These are phyloP conservation scores for Maniola jurtina DNA, from an alignment of 1,140 invertebrate species.

Conservation along the genomic window DNA sequence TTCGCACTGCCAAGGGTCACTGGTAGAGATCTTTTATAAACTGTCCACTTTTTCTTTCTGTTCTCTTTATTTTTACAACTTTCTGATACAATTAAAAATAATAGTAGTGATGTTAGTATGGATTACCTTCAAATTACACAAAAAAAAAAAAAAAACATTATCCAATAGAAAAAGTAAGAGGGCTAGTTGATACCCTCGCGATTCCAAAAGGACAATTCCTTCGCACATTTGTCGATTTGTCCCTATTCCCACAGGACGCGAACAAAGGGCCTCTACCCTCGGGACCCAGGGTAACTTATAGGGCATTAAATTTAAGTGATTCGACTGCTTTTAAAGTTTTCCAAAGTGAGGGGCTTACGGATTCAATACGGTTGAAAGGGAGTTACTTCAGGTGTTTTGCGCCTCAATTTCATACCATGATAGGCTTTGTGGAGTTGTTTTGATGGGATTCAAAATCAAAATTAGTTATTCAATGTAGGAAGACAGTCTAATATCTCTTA, in stretches of 20 bases:
- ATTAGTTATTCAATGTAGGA: too few relatives aligned
- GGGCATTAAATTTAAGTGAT: slow-evolving; percentile 73
- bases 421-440: neutral
- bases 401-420: neutral
- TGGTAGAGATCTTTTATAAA: too few relatives aligned
- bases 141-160: neutral
- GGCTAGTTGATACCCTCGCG: slow-evolving; percentile 15
- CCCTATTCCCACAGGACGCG: slow-evolving; percentile 46
- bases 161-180: slow-evolving; percentile 25
- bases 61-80: too few relatives aligned
- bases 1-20: too few relatives aligned
- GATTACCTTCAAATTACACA: too few relatives aligned
- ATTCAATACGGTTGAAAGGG: slow-evolving; percentile 28
- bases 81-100: too few relatives aligned
- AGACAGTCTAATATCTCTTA: too few relatives aligned
- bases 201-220: slow-evolving; percentile 42
- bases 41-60: too few relatives aligned
- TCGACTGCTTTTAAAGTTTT: slow-evolving; percentile 65
- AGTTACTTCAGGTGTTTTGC: slow-evolving; percentile 23
- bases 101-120: too few relatives aligned
- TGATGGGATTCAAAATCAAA: neutral
- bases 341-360: slow-evolving; percentile 39
- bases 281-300: slow-evolving; percentile 60
- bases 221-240: slow-evolving; percentile 57
- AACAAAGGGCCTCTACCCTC: slow-evolving; percentile 55